These are phyloP conservation scores for Ptilodon capucinus DNA, from an alignment of 2,888 invertebrate species.

Conservation along the genomic window DNA sequence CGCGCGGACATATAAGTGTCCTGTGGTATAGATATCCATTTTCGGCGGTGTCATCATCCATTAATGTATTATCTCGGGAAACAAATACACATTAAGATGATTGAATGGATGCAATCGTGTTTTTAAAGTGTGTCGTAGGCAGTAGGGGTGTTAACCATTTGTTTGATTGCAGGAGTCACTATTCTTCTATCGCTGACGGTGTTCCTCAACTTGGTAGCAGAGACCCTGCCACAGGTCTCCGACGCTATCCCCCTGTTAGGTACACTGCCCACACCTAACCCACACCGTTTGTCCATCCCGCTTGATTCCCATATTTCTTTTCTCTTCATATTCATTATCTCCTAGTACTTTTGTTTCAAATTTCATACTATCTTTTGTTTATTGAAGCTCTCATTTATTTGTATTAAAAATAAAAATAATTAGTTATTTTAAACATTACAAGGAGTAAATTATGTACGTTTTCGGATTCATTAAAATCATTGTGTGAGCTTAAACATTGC, in stretches of 20 bases:
- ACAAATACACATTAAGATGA: not conserved
- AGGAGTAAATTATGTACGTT: slow-evolving; percentile 75
- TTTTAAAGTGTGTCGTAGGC: slow-evolving; percentile 1
- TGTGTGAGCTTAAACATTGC: slow-evolving; percentile 36
- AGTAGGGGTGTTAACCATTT: slow-evolving; percentile 79
- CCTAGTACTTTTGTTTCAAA: slow-evolving; percentile 48
- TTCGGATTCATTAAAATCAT: slow-evolving; percentile 34
- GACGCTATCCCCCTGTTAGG: slow-evolving; percentile 99
- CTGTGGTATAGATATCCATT: slow-evolving; percentile 37
- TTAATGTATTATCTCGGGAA: slow-evolving; percentile 6
- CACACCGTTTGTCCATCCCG: slow-evolving; percentile 59
- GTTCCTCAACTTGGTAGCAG: slow-evolving; percentile 99
- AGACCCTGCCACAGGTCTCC: slow-evolving; percentile 99
- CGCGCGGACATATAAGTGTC: slow-evolving; percentile 43
- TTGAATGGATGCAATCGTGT: not conserved
- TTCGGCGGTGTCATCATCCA: slow-evolving; percentile 31
- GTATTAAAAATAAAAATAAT: slow-evolving; percentile 53
- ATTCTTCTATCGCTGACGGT: slow-evolving; percentile 99
- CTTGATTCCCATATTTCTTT: slow-evolving; percentile 55
- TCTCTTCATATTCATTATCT: slow-evolving; percentile 48
- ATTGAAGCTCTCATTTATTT: slow-evolving; percentile 42
- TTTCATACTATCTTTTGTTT: slow-evolving; percentile 44
- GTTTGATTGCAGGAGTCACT: slow-evolving; percentile 97
- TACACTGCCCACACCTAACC: slow-evolving; percentile 84
- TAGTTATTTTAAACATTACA: slow-evolving; percentile 77